Conservation (phyloP, 2,797 vertebrate species). For the Melanotaenia trifasciata region DNA sequence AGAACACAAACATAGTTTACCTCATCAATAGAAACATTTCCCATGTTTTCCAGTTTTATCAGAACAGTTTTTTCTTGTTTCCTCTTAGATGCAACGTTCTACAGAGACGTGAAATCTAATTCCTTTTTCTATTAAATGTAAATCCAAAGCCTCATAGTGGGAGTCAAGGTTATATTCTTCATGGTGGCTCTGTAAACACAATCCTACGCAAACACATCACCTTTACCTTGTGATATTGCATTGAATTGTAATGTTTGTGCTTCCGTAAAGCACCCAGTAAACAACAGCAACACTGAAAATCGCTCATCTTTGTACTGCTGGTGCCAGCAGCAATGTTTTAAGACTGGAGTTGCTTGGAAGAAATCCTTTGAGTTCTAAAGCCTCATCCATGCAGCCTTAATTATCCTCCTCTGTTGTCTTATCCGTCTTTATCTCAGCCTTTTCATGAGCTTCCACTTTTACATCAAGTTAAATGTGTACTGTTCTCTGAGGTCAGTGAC, state of each 20-base stretch:
- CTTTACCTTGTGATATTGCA: constrained; percentile 36
- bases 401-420: constrained; percentile 17
- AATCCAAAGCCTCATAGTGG: constrained; percentile 30
- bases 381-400: constrained; percentile 17
- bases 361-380: constrained; percentile 41
- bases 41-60: background rate
- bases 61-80: background rate
- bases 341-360: constrained; percentile 34
- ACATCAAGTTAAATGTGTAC: too few species aligned
- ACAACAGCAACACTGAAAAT: constrained; percentile 43
- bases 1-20: too few species aligned
- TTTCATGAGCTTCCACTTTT: background rate
- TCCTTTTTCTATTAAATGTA: constrained; percentile 26
- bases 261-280: constrained; percentile 43
- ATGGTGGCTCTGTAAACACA: constrained; percentile 38
- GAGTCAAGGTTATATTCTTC: constrained; percentile 47
- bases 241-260: constrained; percentile 48
- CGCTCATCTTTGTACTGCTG: constrained; percentile 30
- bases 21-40: too few species aligned
- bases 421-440: constrained; percentile 8
- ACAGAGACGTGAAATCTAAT: background rate
- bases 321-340: constrained; percentile 36
- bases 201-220: constrained; percentile 45
- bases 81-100: background rate
- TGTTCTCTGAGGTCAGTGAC: too few species aligned